phyloP scores from a whole-genome alignment of 1,140 invertebrate species.

The Achatina immaculata region DNA sequence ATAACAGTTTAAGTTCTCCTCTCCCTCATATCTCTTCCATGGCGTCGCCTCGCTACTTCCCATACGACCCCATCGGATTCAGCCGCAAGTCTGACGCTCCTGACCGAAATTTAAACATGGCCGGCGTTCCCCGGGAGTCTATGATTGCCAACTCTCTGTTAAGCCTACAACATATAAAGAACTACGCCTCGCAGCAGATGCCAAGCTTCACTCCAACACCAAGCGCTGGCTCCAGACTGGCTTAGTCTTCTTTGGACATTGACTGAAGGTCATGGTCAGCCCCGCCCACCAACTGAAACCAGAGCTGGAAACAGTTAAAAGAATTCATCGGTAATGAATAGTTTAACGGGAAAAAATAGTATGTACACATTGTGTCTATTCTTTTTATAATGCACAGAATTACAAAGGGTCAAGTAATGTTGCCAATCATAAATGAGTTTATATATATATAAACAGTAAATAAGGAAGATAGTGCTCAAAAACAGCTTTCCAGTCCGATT shows the following conservation, averaged over 20 bases:
- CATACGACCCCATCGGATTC: constrained; percentile 92
- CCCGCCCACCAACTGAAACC: not conserved
- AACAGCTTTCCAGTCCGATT: no score
- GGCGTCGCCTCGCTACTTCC: constrained; percentile 78
- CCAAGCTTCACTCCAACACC: constrained; percentile 60
- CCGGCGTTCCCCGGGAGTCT: constrained; percentile 75
- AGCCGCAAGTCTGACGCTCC: constrained; percentile 71
- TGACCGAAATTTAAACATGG: constrained; percentile 66
- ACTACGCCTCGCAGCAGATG: constrained; percentile 81
- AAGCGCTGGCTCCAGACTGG: constrained; percentile 51
- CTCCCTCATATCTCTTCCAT: constrained; percentile 68
- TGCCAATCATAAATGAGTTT: not conserved
- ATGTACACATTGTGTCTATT: not conserved
- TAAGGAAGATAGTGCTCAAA: no score
- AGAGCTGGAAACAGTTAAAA: not conserved
- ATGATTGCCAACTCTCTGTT: constrained; percentile 93
- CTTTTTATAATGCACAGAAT: no score
- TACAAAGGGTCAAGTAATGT: no score
- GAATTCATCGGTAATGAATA: not conserved
- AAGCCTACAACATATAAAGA: constrained; percentile 95
- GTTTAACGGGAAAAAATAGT: not conserved
- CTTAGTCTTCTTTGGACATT: constrained; percentile 45
- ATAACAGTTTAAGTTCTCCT: constrained; percentile 59
- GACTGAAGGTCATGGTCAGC: constrained; percentile 28
- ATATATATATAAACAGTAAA: not conserved